Conservation (phyloP, 2,113 vertebrate genomes). For the Xiphophorus maculatus region DNA sequence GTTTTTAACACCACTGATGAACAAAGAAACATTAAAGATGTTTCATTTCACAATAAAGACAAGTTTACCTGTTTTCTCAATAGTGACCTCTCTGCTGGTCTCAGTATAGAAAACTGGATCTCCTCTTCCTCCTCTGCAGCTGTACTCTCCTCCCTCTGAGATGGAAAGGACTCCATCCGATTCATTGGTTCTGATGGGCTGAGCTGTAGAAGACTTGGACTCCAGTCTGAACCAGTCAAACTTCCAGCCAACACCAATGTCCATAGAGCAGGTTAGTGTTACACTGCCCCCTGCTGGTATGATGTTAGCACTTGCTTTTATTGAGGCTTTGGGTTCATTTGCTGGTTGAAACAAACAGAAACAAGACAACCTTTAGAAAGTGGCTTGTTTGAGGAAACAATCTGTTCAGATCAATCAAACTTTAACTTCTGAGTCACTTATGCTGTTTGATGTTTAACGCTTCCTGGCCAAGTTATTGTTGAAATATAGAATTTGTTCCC, state of each 20-base stretch:
- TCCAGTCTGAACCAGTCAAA: conserved; percentile 17
- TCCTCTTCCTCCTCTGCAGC: conserved; percentile 27
- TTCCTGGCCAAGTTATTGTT: too few relatives aligned
- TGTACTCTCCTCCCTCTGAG: conserved; percentile 17
- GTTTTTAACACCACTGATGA: neutral
- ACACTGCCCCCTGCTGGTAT: neutral
- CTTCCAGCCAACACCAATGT: neutral
- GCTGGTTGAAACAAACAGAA: neutral
- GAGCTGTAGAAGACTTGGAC: neutral
- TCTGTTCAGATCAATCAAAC: neutral
- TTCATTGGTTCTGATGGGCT: neutral
- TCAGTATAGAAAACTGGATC: conserved; percentile 3
- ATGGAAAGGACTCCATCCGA: neutral
- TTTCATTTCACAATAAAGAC: neutral
- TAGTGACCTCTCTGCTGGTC: neutral
- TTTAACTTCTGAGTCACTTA: neutral
- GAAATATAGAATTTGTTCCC: too few relatives aligned
- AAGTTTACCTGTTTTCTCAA: conserved; percentile 14
- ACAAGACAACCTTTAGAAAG: neutral
- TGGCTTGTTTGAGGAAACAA: neutral
- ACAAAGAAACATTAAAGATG: neutral
- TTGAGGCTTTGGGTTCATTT: neutral
- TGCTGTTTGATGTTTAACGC: too few relatives aligned
- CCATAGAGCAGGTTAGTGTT: conserved; percentile 11
- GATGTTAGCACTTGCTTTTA: neutral